phyloP scores from a whole-genome alignment of 1,140 invertebrate species.

The Anastrepha obliqua region DNA sequence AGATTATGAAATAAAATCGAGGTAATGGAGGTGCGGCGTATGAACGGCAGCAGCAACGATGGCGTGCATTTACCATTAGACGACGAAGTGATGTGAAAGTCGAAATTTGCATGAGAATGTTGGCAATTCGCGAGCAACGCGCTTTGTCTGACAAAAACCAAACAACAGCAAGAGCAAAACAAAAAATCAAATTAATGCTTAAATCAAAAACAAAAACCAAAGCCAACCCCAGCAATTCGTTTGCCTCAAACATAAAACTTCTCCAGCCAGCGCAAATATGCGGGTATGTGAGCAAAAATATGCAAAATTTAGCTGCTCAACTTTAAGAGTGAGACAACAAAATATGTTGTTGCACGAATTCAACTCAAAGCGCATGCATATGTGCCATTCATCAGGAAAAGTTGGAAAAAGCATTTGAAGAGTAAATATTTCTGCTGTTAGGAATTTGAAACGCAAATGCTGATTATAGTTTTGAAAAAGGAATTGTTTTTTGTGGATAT shows the following conservation, averaged over 20 bases:
- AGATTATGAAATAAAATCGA: neutral
- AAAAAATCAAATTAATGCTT: neutral
- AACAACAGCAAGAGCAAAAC: neutral
- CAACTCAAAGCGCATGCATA: too few relatives aligned
- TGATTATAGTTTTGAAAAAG: too few relatives aligned
- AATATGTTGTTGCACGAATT: too few relatives aligned
- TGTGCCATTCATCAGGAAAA: too few relatives aligned
- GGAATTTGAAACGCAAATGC: too few relatives aligned
- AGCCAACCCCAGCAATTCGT: neutral
- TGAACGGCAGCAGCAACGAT: neutral
- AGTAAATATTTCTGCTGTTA: too few relatives aligned
- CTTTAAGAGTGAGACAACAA: too few relatives aligned
- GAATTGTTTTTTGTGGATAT: too few relatives aligned
- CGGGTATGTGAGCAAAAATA: neutral
- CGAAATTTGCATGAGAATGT: conserved; percentile 28
- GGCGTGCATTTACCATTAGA: neutral
- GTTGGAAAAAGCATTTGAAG: too few relatives aligned
- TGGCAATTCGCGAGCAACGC: neutral
- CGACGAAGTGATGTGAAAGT: neutral
- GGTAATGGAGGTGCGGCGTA: neutral
- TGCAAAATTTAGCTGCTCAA: neutral
- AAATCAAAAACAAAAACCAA: neutral
- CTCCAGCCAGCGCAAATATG: neutral
- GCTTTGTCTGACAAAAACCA: neutral
- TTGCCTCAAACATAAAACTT: neutral